A percentile compares a stretch with the other conserved stretches of the same genome.
These are phyloP conservation scores for Notiomystis cincta DNA, from an alignment of 2,113 vertebrate genomes.

Conservation along the genomic window DNA sequence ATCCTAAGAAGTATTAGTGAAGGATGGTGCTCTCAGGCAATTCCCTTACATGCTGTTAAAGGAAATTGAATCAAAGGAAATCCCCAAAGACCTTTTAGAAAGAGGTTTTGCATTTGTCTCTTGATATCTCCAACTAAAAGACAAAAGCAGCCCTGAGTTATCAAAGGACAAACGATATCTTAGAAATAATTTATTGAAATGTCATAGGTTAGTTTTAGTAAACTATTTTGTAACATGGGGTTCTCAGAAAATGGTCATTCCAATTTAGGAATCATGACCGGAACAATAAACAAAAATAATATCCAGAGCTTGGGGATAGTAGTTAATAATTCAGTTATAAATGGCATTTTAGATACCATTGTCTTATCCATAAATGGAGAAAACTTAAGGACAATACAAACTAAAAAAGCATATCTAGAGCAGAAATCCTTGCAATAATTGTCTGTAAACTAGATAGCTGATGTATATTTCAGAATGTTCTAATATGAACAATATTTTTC, in stretches of 20 bases:
- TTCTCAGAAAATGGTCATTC: not conserved
- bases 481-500: not conserved
- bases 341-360: not conserved
- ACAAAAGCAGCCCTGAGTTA: not conserved
- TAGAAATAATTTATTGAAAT: not conserved
- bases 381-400: not conserved
- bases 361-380: not conserved
- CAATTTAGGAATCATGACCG: not conserved
- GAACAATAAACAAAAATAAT: not conserved
- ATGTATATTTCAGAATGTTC: not conserved
- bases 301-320: not conserved
- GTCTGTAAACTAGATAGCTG: not conserved
- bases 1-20: not conserved
- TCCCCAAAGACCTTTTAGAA: not conserved
- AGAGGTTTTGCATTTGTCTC: not conserved
- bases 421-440: not conserved
- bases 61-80: slow-evolving; percentile 16
- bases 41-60: not conserved
- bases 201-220: not conserved
- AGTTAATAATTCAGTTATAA: not conserved
- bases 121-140: not conserved
- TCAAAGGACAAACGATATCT: not conserved
- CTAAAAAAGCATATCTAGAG: not conserved
- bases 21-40: not conserved
- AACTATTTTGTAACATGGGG: not conserved